Conservation (phyloP, 2,113 vertebrate species). For the Menura novaehollandiae region DNA sequence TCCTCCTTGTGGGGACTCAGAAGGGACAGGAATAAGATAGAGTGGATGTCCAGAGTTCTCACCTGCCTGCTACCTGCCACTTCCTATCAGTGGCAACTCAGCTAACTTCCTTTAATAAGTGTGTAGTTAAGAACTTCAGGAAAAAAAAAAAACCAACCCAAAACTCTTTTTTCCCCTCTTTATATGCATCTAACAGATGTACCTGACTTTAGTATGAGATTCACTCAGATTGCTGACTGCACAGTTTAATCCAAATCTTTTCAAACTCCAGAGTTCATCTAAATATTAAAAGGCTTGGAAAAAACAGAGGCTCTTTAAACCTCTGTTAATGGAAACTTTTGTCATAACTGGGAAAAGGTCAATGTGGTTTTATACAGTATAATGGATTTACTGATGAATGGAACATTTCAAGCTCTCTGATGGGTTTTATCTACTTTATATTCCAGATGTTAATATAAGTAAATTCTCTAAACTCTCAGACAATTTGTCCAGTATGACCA, state of each 20-base stretch:
- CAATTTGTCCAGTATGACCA: conserved; percentile 30
- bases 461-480: conserved; percentile 50
- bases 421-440: conserved; percentile 55
- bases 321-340: conserved; percentile 52
- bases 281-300: conserved; percentile 34
- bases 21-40: neutral
- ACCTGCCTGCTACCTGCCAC: neutral
- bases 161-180: neutral
- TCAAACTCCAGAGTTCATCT: conserved; percentile 17
- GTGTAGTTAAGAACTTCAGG: neutral
- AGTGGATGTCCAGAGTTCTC: neutral
- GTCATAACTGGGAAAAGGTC: neutral
- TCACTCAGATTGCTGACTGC: neutral
- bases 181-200: neutral
- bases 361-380: conserved; percentile 10
- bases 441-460: conserved; percentile 59
- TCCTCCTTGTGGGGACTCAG: neutral
- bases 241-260: conserved; percentile 22
- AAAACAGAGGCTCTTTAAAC: conserved; percentile 35
- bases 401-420: conserved; percentile 33
- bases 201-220: neutral
- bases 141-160: neutral
- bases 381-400: conserved; percentile 52
- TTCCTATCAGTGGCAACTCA: neutral
- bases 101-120: neutral